Evolutionary conservation across 2,797 vertebrate genomes (phyloP).

Genomic region (Xenentodon cancila): DNA sequence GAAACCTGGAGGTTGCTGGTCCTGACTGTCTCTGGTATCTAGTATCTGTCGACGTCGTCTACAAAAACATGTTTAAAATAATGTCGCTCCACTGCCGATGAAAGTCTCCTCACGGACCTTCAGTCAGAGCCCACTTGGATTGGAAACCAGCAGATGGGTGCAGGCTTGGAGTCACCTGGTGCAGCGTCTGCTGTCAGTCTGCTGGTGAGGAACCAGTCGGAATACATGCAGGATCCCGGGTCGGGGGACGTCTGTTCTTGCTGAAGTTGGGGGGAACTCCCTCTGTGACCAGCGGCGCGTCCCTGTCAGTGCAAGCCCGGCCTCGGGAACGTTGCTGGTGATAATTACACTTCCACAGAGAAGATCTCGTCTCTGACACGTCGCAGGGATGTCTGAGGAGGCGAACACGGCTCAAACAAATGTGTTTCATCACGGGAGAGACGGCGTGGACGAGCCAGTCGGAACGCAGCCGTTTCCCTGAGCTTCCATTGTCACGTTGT

Average conservation of each 20-base stretch:
- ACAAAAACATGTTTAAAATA: no score
- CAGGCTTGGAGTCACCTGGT: no score
- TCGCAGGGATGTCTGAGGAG: slow-evolving; percentile 24
- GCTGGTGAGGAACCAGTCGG: no score
- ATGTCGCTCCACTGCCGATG: no score
- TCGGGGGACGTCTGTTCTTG: neutral
- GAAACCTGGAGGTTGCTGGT: no score
- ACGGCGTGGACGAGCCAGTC: slow-evolving; percentile 22
- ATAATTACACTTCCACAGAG: slow-evolving; percentile 65
- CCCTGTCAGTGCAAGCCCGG: slow-evolving; percentile 37
- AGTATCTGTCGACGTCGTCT: no score
- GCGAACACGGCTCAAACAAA: slow-evolving; percentile 47
- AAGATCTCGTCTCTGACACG: slow-evolving; percentile 15
- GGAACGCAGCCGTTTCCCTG: neutral
- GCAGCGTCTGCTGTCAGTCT: no score
- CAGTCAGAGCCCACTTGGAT: no score
- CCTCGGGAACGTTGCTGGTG: slow-evolving; percentile 39
- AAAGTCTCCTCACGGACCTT: no score
- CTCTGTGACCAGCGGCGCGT: slow-evolving; percentile 9
- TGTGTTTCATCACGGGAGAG: slow-evolving; percentile 60
- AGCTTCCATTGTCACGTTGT: slow-evolving; percentile 57
- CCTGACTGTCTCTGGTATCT: no score
- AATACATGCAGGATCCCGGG: neutral
- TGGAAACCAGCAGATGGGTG: no score
- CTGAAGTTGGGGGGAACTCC: no score